These are phyloP conservation scores for Hirtodrosophila trivittata DNA, from an alignment of 2,888 invertebrate species.

Conservation along the genomic window DNA sequence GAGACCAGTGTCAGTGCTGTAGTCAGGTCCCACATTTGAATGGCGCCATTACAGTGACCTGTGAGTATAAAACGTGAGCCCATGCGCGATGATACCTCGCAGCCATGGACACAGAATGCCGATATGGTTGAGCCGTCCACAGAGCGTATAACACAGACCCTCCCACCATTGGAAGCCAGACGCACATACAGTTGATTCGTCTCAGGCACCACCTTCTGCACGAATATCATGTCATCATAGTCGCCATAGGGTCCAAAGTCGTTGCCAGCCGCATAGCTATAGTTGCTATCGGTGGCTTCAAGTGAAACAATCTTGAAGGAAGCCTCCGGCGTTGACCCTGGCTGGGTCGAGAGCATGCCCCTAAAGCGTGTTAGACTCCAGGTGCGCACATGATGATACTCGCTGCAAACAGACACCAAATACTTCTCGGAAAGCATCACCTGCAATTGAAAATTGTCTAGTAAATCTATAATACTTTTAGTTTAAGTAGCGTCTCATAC, in stretches of 20 bases:
- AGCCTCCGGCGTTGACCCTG: slow-evolving; percentile 98
- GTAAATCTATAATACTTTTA: neutral
- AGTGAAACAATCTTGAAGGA: slow-evolving; percentile 91
- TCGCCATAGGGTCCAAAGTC: slow-evolving; percentile 97
- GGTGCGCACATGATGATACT: slow-evolving; percentile 98
- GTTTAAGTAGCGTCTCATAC: slow-evolving; percentile 83
- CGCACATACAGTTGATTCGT: slow-evolving; percentile 97
- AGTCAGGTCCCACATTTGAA: slow-evolving; percentile 99
- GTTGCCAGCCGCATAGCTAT: slow-evolving; percentile 87
- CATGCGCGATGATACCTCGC: slow-evolving; percentile 97
- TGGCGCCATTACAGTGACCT: slow-evolving; percentile 95
- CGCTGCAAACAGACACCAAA: slow-evolving; percentile 97
- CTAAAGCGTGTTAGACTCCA: slow-evolving; percentile 98
- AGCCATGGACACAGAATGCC: slow-evolving; percentile 98
- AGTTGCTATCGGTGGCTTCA: slow-evolving; percentile 87
- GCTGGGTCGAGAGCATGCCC: slow-evolving; percentile 99
- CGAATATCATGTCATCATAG: slow-evolving; percentile 97
- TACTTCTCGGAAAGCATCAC: slow-evolving; percentile 97
- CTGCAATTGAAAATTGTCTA: slow-evolving; percentile 82
- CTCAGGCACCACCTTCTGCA: slow-evolving; percentile 98
- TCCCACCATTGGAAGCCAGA: slow-evolving; percentile 96
- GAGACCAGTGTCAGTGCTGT: slow-evolving; percentile 92
- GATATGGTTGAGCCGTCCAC: slow-evolving; percentile 97
- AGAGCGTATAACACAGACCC: slow-evolving; percentile 96
- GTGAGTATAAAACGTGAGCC: slow-evolving; percentile 95